Conservation (phyloP, 2,888 invertebrate genomes). For the Zaprionus bogoriensis region DNA sequence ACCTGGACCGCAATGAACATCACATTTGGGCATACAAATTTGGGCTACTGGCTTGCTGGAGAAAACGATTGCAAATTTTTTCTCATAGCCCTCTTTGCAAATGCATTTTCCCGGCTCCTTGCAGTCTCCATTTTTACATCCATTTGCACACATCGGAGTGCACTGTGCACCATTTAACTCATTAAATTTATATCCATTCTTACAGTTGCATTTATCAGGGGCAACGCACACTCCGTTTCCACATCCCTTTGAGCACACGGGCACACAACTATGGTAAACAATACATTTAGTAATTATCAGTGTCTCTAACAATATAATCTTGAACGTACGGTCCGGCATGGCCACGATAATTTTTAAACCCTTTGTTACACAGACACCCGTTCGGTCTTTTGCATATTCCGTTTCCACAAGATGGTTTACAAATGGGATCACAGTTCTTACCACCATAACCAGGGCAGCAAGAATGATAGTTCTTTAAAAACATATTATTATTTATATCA, state of each 20-base stretch:
- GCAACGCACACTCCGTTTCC: too few species aligned
- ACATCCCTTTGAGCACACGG: slow-evolving; percentile 7
- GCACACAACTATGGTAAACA: slow-evolving; percentile 16
- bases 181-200: too few species aligned
- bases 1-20: background rate
- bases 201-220: too few species aligned
- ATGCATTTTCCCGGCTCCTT: too few species aligned
- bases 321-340: too few species aligned
- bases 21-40: slow-evolving; percentile 6
- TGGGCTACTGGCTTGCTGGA: background rate
- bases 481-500: background rate
- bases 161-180: slow-evolving; percentile 5
- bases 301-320: too few species aligned
- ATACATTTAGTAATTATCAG: too few species aligned
- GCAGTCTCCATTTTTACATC: slow-evolving; percentile 9
- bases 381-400: background rate
- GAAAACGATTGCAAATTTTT: too few species aligned
- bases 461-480: fast-evolving
- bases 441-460: slow-evolving; percentile 3
- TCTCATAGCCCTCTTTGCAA: too few species aligned
- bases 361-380: slow-evolving; percentile 1
- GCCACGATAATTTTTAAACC: too few species aligned
- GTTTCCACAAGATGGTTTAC: background rate
- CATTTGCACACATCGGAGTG: slow-evolving; percentile 3
- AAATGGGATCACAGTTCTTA: background rate